Evolutionary conservation across 2,113 vertebrate species (phyloP).

Genomic region (Rhinoptilus africanus): DNA sequence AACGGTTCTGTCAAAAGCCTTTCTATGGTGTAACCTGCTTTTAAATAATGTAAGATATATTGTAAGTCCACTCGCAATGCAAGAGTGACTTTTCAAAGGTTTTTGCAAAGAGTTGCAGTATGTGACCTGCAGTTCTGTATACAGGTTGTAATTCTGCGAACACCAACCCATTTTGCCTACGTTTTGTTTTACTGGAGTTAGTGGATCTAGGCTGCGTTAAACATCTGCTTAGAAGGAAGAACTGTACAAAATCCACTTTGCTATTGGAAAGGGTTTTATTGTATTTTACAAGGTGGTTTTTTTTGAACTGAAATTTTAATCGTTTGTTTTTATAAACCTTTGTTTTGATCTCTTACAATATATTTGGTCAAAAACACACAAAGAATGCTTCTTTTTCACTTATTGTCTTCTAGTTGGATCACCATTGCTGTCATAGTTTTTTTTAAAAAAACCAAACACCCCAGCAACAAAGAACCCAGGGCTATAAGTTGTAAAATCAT

Average conservation of each 20-base stretch:
- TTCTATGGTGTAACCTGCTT: conserved; percentile 20
- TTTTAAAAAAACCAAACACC: background rate
- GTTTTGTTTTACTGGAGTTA: background rate
- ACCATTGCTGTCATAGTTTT: background rate
- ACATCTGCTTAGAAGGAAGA: background rate
- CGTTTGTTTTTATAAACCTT: conserved; percentile 56
- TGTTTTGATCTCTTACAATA: conserved; percentile 59
- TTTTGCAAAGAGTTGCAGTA: background rate
- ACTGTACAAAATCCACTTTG: conserved; percentile 26
- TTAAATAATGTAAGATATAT: conserved; percentile 10
- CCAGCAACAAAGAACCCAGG: background rate
- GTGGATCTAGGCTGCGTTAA: background rate
- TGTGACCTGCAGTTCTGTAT: background rate
- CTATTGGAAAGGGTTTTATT: conserved; percentile 11
- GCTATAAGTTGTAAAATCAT: background rate
- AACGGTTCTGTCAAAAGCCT: background rate
- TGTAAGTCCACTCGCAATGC: background rate
- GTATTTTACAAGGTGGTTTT: conserved; percentile 36
- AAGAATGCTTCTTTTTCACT: background rate
- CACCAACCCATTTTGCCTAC: background rate
- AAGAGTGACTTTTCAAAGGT: background rate
- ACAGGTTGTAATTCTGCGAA: background rate
- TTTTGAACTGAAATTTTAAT: conserved; percentile 48
- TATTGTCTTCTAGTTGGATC: background rate
- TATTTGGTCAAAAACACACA: conserved; percentile 65